Base-by-base conservation (phyloP, 2,888 invertebrate genomes). In the Hemistola chrysoprasaria region DNA sequence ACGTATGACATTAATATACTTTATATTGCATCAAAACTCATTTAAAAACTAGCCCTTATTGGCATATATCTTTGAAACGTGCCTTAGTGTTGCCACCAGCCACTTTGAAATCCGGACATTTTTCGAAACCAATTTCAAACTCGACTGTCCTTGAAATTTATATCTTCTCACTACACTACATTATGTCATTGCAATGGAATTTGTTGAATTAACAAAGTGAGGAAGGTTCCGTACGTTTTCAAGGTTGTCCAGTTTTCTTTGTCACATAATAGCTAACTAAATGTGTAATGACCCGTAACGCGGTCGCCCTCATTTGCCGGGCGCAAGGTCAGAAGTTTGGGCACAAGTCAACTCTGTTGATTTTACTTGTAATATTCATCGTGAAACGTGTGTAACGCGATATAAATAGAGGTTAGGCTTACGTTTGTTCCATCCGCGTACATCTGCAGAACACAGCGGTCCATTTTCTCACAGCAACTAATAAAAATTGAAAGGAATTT, bases 401-500 rank as follows among this genome's bases (percentile, higher is more conserved):
- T 86, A 86, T 79, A 83, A 84, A 86, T 86, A 84, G 84, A 73
- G 67, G 59, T 74, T 70, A 70, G 71, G 67, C 65, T 73, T 68
- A 76, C 72, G 72, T 73, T 45, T 73, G 77, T 74, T 72, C 68
- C 70, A 70, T 57, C 66, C 70, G 70, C 69, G 71, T 71, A 73
- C 75, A 69, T 57, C 40, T 71, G 68, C 71, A 71, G 73, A 79
- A 79, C 83, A 82, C 81, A 72, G 72, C 72, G 62, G 65, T 74
- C 80, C 78, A 81, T 85, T 86, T 85, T 85, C 80, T 79, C 73
- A 72, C 77, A 69, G 71, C 75, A 76, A 74, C 77, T 72, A 81
- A 84, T 85, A 84, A 86, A 84, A 80, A 76, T 73, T 74, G 62
- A 79, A 83, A 78, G 81, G 78, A 79, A 81, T 80, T 69, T 75